These are phyloP conservation scores for Brenthis daphne DNA, from an alignment of 2,888 invertebrate genomes.

Conservation along the genomic window DNA sequence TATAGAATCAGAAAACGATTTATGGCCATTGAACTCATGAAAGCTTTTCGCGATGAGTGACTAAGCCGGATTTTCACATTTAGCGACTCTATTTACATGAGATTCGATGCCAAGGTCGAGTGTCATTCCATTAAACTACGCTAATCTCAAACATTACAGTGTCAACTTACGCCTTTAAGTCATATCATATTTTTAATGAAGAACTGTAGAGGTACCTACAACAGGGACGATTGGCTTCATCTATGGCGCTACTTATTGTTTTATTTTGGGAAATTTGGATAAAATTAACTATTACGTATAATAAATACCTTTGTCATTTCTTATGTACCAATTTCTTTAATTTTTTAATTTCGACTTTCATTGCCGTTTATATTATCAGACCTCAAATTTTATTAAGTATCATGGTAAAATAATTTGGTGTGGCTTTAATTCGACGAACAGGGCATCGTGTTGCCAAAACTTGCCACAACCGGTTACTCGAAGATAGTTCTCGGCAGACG, in stretches of 20 bases:
- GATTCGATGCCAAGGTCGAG: slow-evolving; percentile 59
- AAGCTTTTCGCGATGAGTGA: slow-evolving; percentile 63
- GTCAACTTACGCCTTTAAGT: too few species aligned
- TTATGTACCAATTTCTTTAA: too few species aligned
- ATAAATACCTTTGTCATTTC: too few species aligned
- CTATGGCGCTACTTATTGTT: too few species aligned
- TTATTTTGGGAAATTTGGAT: too few species aligned
- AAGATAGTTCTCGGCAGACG: slow-evolving; percentile 7
- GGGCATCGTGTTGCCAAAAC: slow-evolving; percentile 4
- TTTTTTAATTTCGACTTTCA: too few species aligned
- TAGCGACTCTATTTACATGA: slow-evolving; percentile 38
- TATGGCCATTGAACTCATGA: slow-evolving; percentile 77
- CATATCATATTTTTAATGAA: too few species aligned
- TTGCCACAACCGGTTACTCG: slow-evolving; percentile 15
- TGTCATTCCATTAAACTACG: neutral
- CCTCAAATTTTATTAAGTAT: too few species aligned
- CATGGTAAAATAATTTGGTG: neutral
- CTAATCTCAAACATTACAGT: neutral
- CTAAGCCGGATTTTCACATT: slow-evolving; percentile 50
- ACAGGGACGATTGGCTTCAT: too few species aligned
- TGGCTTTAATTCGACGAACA: neutral
- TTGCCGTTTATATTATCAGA: too few species aligned
- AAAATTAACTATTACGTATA: too few species aligned
- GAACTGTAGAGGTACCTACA: too few species aligned
- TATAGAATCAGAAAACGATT: slow-evolving; percentile 71